Evolutionary conservation across 2,888 invertebrate genomes (phyloP).

Genomic region (Agrilus mali): DNA sequence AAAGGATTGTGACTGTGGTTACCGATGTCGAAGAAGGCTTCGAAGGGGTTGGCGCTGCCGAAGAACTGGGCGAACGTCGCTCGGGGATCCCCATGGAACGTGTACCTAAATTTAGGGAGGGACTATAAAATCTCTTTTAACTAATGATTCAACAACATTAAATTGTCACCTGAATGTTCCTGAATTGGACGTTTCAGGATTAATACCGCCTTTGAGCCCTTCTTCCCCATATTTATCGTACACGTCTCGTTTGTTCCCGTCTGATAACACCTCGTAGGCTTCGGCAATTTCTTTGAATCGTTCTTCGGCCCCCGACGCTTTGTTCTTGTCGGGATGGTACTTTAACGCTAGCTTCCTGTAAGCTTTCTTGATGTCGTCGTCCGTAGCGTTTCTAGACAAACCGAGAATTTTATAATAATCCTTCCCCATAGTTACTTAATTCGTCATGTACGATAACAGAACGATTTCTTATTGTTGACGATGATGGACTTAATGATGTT

Average conservation of each 20-base stretch:
- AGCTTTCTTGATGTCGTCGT: slow-evolving; percentile 93
- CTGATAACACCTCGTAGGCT: slow-evolving; percentile 92
- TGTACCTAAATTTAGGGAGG: slow-evolving; percentile 51
- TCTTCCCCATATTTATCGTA: slow-evolving; percentile 88
- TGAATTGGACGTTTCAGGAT: slow-evolving; percentile 36
- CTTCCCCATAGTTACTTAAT: slow-evolving; percentile 62
- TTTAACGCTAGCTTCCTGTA: slow-evolving; percentile 89
- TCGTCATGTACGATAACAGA: neutral
- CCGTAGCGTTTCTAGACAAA: slow-evolving; percentile 66
- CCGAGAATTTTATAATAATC: slow-evolving; percentile 93
- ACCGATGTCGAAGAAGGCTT: slow-evolving; percentile 65
- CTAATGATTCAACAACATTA: slow-evolving; percentile 30
- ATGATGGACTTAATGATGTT: no score
- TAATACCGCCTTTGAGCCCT: slow-evolving; percentile 63
- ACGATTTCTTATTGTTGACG: no score
- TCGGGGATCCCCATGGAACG: slow-evolving; percentile 86
- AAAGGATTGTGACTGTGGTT: slow-evolving; percentile 44
- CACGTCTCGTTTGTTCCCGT: slow-evolving; percentile 85
- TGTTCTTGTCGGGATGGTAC: slow-evolving; percentile 97
- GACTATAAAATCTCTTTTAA: no score
- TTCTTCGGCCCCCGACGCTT: slow-evolving; percentile 82
- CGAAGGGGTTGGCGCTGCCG: slow-evolving; percentile 84
- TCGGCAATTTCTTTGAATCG: slow-evolving; percentile 92
- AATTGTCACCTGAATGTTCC: no score
- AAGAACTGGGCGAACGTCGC: slow-evolving; percentile 97